Base-by-base conservation (phyloP, 2,888 invertebrate species). In the Matsumyia berberina region DNA sequence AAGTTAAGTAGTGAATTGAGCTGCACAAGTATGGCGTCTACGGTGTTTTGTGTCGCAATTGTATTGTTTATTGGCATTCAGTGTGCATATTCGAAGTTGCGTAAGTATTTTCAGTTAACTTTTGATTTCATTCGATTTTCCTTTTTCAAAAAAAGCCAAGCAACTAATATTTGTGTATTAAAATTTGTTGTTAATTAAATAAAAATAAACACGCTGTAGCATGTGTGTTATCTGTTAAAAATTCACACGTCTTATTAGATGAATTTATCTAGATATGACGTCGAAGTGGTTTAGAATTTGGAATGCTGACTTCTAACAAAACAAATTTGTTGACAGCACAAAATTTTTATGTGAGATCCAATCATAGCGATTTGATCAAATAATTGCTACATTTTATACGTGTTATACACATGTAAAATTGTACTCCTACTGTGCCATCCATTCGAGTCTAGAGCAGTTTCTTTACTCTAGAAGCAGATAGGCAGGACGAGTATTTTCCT, bases 21-120 rank as follows among this genome's bases (percentile, higher is more conserved):
- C 35, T 37, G 9, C 51, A 46, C 24, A 24, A 24, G 24, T 5
- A 78, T 78, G 77, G 37, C 31, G 5, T 46, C 37, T n/a, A 33
- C 39, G 6, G 66, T 66, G 66, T 66, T 70, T 1, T 53, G 51
- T 82, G 42, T 82, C 58, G 70, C 42, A 44, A 57, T 60, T 7
- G 5, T 66, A 53, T 37, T 72, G 29, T 7, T 35, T 8, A 37
- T 77, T 60, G 53, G 19, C 24, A 66, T 66, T 58, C 81, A 70
- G 7, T 9, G 51, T 39, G 76, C 11, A 8, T 51, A 37, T 17
- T 8, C 81, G 0, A 72, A 76, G 8, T 77, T 82, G 70, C 81
- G 81, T 82, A 69, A 82, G 81, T 81, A 67, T 42, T 51, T 37
- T 1, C 5, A 15, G 42, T 67, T 42, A 39, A 33, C 6, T 58